Conservation (phyloP, 1,140 invertebrate species). For the Zophobas morio region DNA sequence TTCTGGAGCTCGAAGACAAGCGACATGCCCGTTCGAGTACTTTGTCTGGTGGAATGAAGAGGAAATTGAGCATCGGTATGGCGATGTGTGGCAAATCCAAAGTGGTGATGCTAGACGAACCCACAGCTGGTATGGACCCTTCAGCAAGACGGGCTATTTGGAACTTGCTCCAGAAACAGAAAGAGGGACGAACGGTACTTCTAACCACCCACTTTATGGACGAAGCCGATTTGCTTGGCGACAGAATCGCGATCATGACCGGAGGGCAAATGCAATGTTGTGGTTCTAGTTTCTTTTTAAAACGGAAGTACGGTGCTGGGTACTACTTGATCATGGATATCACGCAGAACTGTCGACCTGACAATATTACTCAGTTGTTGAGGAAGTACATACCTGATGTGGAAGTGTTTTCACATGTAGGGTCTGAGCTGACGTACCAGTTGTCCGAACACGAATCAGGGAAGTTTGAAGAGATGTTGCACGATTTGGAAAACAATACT, state of each 20-base stretch:
- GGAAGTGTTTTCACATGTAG: slow-evolving; percentile 66
- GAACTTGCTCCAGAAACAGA: slow-evolving; percentile 80
- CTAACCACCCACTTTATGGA: slow-evolving; percentile 97
- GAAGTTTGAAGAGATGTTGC: slow-evolving; percentile 74
- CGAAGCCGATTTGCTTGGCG: slow-evolving; percentile 94
- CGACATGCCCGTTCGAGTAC: slow-evolving; percentile 71
- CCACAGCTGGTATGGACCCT: slow-evolving; percentile 95
- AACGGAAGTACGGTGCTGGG: slow-evolving; percentile 85
- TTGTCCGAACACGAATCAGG: slow-evolving; percentile 54
- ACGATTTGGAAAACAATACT: slow-evolving; percentile 65
- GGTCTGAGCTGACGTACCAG: slow-evolving; percentile 71
- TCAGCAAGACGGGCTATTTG: slow-evolving; percentile 89
- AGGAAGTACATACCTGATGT: slow-evolving; percentile 73
- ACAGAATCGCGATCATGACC: slow-evolving; percentile 92
- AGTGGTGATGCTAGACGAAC: slow-evolving; percentile 89
- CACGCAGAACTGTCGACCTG: slow-evolving; percentile 69
- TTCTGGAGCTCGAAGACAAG: slow-evolving; percentile 76
- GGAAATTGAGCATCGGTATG: slow-evolving; percentile 83
- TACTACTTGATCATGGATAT: slow-evolving; percentile 72
- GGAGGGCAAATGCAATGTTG: slow-evolving; percentile 83
- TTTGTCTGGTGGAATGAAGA: slow-evolving; percentile 87
- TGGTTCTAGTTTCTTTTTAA: slow-evolving; percentile 89
- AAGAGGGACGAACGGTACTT: slow-evolving; percentile 54
- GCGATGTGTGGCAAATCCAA: slow-evolving; percentile 79
- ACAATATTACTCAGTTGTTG: slow-evolving; percentile 71